Conservation (phyloP, 2,113 vertebrate genomes). For the Chlorocebus sabaeus region DNA sequence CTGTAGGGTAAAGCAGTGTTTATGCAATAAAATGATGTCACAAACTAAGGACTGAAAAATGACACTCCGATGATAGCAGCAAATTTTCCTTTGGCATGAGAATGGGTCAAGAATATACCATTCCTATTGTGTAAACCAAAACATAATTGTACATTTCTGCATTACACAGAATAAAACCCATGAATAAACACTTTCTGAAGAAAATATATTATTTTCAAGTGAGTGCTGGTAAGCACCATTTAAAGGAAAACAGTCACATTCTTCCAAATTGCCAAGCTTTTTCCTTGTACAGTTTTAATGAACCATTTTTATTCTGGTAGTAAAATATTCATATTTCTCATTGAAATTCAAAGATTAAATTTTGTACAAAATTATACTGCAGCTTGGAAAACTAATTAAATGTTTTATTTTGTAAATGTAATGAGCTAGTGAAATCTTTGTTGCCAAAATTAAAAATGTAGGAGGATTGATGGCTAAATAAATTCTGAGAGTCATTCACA, state of each 20-base stretch:
- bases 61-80: background rate
- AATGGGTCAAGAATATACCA: background rate
- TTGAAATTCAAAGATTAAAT: conserved; percentile 59
- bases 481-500: conserved; percentile 26
- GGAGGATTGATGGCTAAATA: conserved; percentile 8
- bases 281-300: conserved; percentile 34
- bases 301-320: conserved; percentile 26
- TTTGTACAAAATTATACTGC: conserved; percentile 20
- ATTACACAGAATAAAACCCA: background rate
- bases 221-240: background rate
- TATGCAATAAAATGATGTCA: background rate
- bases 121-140: background rate
- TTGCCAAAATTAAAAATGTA: conserved; percentile 59
- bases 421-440: conserved; percentile 35
- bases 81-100: background rate
- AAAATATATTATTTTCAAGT: background rate
- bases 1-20: background rate
- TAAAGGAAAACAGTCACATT: background rate
- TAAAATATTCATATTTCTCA: conserved; percentile 64
- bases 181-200: background rate
- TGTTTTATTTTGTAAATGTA: conserved; percentile 55
- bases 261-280: background rate
- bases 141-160: background rate
- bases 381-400: conserved; percentile 63
- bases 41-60: background rate